A percentile compares a stretch with the other conserved stretches of the same genome.
Conservation (phyloP, 2,888 invertebrate genomes). For the Fissipunctia ypsillon region DNA sequence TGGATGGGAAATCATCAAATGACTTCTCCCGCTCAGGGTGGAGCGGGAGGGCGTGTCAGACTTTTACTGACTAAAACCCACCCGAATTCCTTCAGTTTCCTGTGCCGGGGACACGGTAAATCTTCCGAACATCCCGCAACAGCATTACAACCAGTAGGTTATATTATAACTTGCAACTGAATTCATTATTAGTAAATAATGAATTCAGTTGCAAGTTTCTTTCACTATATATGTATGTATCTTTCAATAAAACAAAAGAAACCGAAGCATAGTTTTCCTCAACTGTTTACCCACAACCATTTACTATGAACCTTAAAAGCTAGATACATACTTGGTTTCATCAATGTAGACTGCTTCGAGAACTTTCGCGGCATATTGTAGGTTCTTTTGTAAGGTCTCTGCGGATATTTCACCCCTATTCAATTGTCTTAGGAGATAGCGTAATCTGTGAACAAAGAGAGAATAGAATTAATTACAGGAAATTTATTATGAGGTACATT, state of each 20-base stretch:
- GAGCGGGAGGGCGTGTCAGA: too few relatives aligned
- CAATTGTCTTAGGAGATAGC: slow-evolving; percentile 96
- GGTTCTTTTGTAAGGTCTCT: slow-evolving; percentile 97
- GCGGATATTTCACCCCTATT: slow-evolving; percentile 96
- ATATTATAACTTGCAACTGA: too few relatives aligned
- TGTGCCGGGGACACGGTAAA: too few relatives aligned
- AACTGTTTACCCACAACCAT: slow-evolving; percentile 40
- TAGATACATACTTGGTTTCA: slow-evolving; percentile 96
- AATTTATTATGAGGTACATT: slow-evolving; percentile 39
- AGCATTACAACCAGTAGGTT: too few relatives aligned
- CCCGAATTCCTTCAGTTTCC: too few relatives aligned
- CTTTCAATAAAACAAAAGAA: neutral
- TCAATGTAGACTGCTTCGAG: slow-evolving; percentile 98
- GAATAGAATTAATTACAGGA: slow-evolving; percentile 45
- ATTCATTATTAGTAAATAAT: too few relatives aligned
- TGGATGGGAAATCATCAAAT: too few relatives aligned
- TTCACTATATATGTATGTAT: neutral
- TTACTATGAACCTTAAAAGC: slow-evolving; percentile 31
- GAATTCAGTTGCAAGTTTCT: slow-evolving; percentile 22
- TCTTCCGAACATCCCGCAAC: too few relatives aligned
- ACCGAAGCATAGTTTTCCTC: slow-evolving; percentile 68
- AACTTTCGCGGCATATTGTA: slow-evolving; percentile 98
- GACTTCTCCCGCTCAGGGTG: too few relatives aligned
- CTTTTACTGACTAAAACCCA: too few relatives aligned
- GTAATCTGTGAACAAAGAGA: slow-evolving; percentile 93